phyloP scores from a whole-genome alignment of 2,888 invertebrate species.

The Athalia cordata region DNA sequence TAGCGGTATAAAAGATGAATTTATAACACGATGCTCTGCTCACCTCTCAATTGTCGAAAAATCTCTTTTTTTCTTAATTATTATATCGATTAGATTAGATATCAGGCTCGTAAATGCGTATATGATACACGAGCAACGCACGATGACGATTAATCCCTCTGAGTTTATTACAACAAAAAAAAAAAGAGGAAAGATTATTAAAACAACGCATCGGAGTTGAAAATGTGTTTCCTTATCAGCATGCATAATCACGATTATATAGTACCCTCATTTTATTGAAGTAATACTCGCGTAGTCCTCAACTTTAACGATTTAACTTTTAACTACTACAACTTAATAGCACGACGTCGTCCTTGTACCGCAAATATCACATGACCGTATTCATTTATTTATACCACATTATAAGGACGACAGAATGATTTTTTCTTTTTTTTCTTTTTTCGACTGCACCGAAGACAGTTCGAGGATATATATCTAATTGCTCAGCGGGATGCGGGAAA shows the following conservation, averaged over 20 bases:
- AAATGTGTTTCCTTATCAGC: background rate
- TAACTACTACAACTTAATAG: slow-evolving; percentile 38
- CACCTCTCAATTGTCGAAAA: slow-evolving; percentile 21
- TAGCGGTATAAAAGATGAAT: slow-evolving; percentile 47
- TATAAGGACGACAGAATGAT: no score
- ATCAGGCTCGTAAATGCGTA: no score
- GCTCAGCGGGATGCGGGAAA: no score
- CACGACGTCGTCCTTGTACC: slow-evolving; percentile 9
- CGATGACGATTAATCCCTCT: no score
- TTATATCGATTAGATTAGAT: no score
- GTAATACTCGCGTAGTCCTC: background rate
- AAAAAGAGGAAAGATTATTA: no score
- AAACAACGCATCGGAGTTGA: background rate
- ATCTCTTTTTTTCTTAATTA: background rate
- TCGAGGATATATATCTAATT: no score
- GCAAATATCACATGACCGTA: slow-evolving; percentile 13
- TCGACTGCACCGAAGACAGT: no score
- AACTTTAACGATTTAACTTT: background rate
- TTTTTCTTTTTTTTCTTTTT: no score
- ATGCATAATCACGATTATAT: background rate
- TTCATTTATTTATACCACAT: background rate
- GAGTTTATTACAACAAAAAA: no score
- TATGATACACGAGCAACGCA: no score
- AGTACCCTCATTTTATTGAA: slow-evolving; percentile 7
- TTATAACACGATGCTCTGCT: slow-evolving; percentile 35